phyloP scores from a whole-genome alignment of 2,113 vertebrate species.

The Silurus asotus region DNA sequence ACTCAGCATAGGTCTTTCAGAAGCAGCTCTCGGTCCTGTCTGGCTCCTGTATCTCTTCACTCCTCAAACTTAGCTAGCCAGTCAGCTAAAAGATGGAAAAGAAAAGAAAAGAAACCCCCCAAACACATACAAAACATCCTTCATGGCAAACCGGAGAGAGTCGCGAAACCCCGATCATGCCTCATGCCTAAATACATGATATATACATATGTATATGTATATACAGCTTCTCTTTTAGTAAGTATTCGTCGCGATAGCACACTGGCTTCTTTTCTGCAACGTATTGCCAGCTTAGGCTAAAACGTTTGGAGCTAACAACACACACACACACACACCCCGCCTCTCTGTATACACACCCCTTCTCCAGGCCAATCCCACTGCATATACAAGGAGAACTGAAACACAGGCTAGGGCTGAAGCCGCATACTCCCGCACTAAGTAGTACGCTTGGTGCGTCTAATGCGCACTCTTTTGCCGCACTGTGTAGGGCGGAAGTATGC shows the following conservation, averaged over 20 bases:
- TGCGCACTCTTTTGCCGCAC: not conserved
- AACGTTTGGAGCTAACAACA: constrained; percentile 59
- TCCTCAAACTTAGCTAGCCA: constrained; percentile 64
- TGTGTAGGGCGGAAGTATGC: not conserved
- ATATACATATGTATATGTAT: too few species aligned
- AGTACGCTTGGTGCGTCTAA: not conserved
- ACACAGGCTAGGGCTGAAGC: not conserved
- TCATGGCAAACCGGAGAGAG: not conserved
- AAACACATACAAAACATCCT: constrained; percentile 29
- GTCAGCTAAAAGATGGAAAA: not conserved
- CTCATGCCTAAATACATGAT: too few species aligned
- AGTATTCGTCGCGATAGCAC: not conserved
- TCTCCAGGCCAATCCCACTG: constrained; percentile 59
- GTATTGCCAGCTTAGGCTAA: constrained; percentile 66
- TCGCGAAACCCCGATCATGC: constrained; percentile 13
- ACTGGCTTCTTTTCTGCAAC: constrained; percentile 47
- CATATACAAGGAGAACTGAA: not conserved
- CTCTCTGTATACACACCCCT: constrained; percentile 56
- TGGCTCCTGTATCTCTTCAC: constrained; percentile 66
- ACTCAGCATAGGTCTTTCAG: constrained; percentile 68
- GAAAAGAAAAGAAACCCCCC: not conserved
- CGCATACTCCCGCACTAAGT: not conserved
- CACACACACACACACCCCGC: constrained; percentile 14
- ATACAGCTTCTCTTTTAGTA: not conserved
- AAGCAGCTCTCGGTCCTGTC: constrained; percentile 56